Evolutionary conservation across 2,113 vertebrate genomes (phyloP).

Genomic region (Mustela lutreola): DNA sequence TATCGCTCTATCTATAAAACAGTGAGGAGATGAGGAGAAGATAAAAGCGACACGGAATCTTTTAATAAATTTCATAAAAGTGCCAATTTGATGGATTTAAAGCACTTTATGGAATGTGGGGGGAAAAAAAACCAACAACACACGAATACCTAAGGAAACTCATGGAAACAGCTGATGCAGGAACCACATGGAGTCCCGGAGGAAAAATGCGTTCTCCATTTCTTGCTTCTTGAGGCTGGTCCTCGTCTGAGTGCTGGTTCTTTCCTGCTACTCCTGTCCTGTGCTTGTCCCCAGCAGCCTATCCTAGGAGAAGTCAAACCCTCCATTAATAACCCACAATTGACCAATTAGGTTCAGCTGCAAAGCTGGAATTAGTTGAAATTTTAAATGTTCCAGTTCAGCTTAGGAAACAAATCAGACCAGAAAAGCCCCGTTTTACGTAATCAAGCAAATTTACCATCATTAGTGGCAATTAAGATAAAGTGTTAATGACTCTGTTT

Average conservation of each 20-base stretch:
- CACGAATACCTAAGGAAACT: neutral
- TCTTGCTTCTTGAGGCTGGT: neutral
- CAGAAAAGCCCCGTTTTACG: slow-evolving; percentile 65
- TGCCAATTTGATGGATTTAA: slow-evolving; percentile 15
- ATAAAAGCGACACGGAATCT: neutral
- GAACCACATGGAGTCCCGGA: neutral
- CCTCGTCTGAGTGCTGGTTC: neutral
- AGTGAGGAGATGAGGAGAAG: neutral
- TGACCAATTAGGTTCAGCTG: slow-evolving; percentile 48
- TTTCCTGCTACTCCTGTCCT: neutral
- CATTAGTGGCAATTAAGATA: slow-evolving; percentile 82
- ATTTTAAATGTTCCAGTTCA: slow-evolving; percentile 22
- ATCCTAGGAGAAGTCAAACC: neutral
- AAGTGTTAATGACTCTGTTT: slow-evolving; percentile 79
- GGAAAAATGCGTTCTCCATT: neutral
- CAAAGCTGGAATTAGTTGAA: slow-evolving; percentile 64
- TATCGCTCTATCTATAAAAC: neutral
- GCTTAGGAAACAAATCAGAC: slow-evolving; percentile 66
- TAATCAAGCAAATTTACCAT: slow-evolving; percentile 74
- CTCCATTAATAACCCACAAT: slow-evolving; percentile 52
- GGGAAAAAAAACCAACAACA: neutral
- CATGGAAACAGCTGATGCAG: neutral
- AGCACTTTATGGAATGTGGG: slow-evolving; percentile 15
- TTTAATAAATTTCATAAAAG: slow-evolving; percentile 7
- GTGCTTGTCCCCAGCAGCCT: neutral